Base-by-base conservation (phyloP, 2,113 vertebrate species). In the Onychorhynchus coronatus region DNA sequence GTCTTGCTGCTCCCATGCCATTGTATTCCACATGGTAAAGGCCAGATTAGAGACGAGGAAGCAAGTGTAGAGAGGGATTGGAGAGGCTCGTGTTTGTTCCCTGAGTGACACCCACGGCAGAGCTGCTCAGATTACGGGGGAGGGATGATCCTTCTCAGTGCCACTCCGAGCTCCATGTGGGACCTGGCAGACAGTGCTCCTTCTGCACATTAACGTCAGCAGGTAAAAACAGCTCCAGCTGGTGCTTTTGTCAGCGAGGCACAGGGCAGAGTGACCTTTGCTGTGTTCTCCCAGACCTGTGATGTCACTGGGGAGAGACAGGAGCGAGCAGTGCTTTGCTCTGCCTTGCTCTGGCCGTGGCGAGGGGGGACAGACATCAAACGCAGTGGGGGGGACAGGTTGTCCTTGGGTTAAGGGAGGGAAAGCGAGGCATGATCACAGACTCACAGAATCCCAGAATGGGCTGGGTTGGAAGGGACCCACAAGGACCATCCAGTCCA, bases 1-100 rank as follows among this genome's bases (percentile, higher is more conserved):
- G 49, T 90, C 35, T 31, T 74, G 8, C 19, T 0, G 1, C 42
- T 79, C 19, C 11, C 25, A 6, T 76, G 61, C 50, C 24, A 0
- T 67, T 46, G 71, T 81, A 14, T 35, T 61, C 8, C 0, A 22
- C 47, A 6, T 91, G 88, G 80, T 87, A 2, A 67, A 31, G 77
- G 91, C 61, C 35, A n/a, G 76, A 44, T 82, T 21, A 71, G 72
- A 75, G 73, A 3, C 0, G 4, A 56, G 55, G 55, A 53, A 83
- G 35, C 0, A 6, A 55, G 76, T 6, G 44, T 24, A 14, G 70
- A 56, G 33, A 41, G 22, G 81, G 65, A n/a, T 72, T n/a, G 72
- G 58, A 23, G 85, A 72, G 68, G 24, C n/a, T 93, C 3, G 0
- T 59, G 39, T 42, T 63, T 68, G 10, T 58, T 94, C 70, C 73